Conservation (phyloP, 1,140 invertebrate species). For the Solenopsis fugax region DNA sequence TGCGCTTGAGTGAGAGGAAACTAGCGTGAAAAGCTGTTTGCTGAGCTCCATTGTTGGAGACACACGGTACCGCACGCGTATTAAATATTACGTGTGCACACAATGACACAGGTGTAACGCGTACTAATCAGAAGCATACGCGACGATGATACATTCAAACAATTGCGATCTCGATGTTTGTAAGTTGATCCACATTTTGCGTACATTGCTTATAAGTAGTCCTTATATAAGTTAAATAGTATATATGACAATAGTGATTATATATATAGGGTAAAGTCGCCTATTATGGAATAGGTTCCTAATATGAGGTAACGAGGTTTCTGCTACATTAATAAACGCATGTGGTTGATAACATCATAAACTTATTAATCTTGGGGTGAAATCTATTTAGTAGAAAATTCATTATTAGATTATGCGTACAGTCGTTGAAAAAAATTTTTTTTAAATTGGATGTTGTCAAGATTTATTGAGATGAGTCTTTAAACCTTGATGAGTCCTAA, state of each 20-base stretch:
- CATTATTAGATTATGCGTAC: too few species aligned
- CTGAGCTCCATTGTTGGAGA: conserved; percentile 70
- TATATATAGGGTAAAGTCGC: too few species aligned
- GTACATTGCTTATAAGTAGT: neutral
- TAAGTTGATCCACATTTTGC: neutral
- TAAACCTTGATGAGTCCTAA: too few species aligned
- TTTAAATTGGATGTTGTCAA: too few species aligned
- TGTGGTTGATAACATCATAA: too few species aligned
- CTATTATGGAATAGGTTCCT: too few species aligned
- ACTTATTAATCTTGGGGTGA: too few species aligned
- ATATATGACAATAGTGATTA: neutral
- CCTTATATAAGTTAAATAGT: neutral
- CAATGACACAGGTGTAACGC: conserved; percentile 69
- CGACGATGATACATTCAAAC: conserved; percentile 44
- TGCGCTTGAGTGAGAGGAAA: conserved; percentile 70
- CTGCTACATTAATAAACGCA: too few species aligned
- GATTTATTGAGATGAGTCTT: too few species aligned
- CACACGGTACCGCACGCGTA: conserved; percentile 56
- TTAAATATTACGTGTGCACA: conserved; percentile 73
- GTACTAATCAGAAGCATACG: conserved; percentile 57
- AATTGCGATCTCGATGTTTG: conserved; percentile 26
- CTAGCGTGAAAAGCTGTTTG: conserved; percentile 74
- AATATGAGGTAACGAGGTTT: too few species aligned
- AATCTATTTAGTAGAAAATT: too few species aligned
- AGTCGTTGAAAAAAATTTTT: too few species aligned